Percentiles rank a stretch among this genome's conserved stretches.
These are phyloP conservation scores for Ispidina picta DNA, from an alignment of 2,797 vertebrate genomes.

Conservation along the genomic window DNA sequence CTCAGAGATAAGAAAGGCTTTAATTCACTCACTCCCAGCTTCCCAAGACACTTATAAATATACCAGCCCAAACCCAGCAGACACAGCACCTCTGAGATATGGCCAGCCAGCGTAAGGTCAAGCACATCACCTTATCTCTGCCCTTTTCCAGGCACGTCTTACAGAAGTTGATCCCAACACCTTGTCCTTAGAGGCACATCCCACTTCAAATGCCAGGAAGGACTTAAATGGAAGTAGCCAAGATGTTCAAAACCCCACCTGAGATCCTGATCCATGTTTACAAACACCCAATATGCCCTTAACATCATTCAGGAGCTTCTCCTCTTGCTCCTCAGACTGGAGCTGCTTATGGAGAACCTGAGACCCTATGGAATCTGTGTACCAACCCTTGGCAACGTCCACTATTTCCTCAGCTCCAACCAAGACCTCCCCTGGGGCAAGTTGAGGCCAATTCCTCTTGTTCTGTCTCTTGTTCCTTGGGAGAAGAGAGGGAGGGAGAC, in stretches of 20 bases:
- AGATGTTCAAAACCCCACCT: background rate
- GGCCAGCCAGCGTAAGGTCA: background rate
- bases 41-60: background rate
- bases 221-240: background rate
- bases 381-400: background rate
- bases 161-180: background rate
- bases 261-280: background rate
- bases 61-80: background rate
- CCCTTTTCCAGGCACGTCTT: background rate
- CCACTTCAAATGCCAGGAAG: background rate
- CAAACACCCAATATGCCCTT: background rate
- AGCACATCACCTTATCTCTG: background rate
- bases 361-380: rapidly evolving
- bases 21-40: background rate
- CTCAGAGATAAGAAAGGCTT: background rate
- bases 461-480: background rate
- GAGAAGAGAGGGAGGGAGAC: background rate
- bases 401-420: too few relatives aligned
- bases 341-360: background rate
- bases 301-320: background rate
- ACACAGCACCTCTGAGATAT: background rate
- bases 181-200: background rate
- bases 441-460: too few relatives aligned
- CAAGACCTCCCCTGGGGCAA: too few relatives aligned
- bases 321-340: background rate